Evolutionary conservation across 2,113 vertebrate genomes (phyloP), one percentile per base, ranked within the genome.

Genomic region (Tinamus guttatus): DNA sequence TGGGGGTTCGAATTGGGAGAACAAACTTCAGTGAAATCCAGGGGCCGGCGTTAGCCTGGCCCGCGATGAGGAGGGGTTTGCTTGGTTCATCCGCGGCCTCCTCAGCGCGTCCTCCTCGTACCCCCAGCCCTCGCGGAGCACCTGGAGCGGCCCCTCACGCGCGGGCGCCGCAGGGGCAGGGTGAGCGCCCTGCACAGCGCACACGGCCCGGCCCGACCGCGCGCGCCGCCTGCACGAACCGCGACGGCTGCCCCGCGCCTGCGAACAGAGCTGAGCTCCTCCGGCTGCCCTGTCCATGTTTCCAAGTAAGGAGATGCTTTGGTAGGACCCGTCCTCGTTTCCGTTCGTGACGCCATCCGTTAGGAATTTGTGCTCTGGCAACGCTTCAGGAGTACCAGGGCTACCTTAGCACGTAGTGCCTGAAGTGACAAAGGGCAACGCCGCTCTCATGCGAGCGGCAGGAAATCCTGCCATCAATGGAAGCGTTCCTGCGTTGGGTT

Each of bases 401-500:
- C 83, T 43, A 5, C 77, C 82, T 41, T 27, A 17, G 11, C 83
- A 40, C 47, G 4, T 2, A 5, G 5, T 4, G 1, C 56, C 13
- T 18, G n/a, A 45, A 74, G 38, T 64, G 73, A 40, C 22, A 21
- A 2, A 28, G 52, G 32, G 49, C 65, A 54, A n/a, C 11, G 36
- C 5, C 89, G 52, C 63, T 94, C 12, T 58, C 62, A 5, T n/a
- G 81, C 25, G 16, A 76, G 52, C 5, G 43, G 15, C 36, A 76
- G 95, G 94, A 96, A 96, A 97, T 97, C 95, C 94, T 96, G 96
- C 65, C 89, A 82, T 79, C 95, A 77, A 94, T 81, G 74, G 74
- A 81, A 68, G 2, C 41, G 76, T 47, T 96, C 82, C 85, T 68
- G 32, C 5, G 28, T 9, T 7, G 59, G 51, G 32, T 73, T 90